A percentile compares a stretch with the other conserved stretches of the same genome.
Conservation (phyloP, 1,140 invertebrate genomes). For the Colletes latitarsis region DNA sequence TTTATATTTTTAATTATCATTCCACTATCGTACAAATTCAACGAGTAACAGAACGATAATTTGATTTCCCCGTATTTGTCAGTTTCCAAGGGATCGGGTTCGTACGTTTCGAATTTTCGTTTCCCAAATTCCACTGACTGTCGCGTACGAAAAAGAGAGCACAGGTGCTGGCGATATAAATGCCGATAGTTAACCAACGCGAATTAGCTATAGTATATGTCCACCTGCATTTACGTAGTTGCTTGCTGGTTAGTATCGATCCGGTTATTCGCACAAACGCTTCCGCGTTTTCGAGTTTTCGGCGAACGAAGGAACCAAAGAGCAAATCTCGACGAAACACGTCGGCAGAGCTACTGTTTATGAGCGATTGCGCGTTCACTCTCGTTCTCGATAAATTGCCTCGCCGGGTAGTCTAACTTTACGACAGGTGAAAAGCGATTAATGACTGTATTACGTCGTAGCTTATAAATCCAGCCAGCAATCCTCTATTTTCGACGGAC, state of each 20-base stretch:
- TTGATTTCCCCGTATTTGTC: neutral
- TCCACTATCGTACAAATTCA: too few relatives aligned
- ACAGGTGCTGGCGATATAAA: slow-evolving; percentile 14
- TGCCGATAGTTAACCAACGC: slow-evolving; percentile 16
- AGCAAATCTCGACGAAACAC: slow-evolving; percentile 16
- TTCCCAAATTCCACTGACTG: neutral
- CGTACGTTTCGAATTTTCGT: slow-evolving; percentile 2
- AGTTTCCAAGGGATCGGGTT: too few relatives aligned
- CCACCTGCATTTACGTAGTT: neutral
- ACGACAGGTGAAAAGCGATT: slow-evolving; percentile 66
- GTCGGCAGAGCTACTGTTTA: slow-evolving; percentile 61
- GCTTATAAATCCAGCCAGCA: slow-evolving; percentile 53
- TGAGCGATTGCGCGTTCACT: slow-evolving; percentile 65
- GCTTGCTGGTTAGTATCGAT: slow-evolving; percentile 19
- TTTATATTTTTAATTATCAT: too few relatives aligned
- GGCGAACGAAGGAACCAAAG: neutral
- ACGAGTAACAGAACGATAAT: neutral
- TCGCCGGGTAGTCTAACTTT: slow-evolving; percentile 49
- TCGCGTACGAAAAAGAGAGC: slow-evolving; percentile 2
- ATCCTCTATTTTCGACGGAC: slow-evolving; percentile 54
- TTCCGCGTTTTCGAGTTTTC: slow-evolving; percentile 39
- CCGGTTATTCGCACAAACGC: slow-evolving; percentile 9
- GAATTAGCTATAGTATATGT: slow-evolving; percentile 1
- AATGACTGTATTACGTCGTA: slow-evolving; percentile 59
- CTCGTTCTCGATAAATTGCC: slow-evolving; percentile 61